These are phyloP conservation scores for Glossophaga mutica DNA, from an alignment of 2,797 vertebrate genomes.

Conservation along the genomic window DNA sequence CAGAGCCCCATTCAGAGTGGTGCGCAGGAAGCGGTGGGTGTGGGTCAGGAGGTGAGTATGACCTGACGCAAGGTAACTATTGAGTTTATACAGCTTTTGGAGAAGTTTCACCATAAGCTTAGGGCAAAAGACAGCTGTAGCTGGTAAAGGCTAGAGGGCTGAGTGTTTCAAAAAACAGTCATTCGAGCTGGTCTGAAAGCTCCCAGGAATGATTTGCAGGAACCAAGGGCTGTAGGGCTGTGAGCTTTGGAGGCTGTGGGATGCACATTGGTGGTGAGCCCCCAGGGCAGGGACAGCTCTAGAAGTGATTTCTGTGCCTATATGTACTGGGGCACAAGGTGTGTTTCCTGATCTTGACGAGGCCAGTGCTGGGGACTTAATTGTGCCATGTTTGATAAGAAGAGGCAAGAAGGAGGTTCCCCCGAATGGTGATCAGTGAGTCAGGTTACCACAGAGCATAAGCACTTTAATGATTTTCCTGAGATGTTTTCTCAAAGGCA, in stretches of 20 bases:
- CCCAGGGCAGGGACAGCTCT: not conserved
- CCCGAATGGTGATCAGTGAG: not conserved
- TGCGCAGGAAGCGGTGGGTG: not conserved
- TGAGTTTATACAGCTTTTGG: not conserved
- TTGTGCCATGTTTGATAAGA: not conserved
- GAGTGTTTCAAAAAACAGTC: not conserved
- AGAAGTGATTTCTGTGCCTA: accelerated
- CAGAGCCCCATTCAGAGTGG: not conserved
- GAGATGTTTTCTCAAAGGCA: not conserved
- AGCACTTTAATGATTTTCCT: not conserved
- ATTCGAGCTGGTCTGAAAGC: not conserved
- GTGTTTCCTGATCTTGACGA: not conserved
- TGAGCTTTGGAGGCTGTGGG: not conserved
- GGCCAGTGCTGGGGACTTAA: not conserved
- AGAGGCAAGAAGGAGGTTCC: not conserved
- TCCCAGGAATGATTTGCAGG: not conserved
- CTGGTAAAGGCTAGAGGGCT: not conserved
- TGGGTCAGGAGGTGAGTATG: not conserved
- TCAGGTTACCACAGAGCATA: not conserved
- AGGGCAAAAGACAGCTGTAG: not conserved
- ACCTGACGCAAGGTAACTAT: not conserved
- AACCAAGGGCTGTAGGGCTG: not conserved
- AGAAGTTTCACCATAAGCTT: not conserved
- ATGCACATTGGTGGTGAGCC: not conserved
- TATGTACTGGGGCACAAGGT: not conserved